These are phyloP conservation scores for Scolopax mira DNA, from an alignment of 2,113 vertebrate genomes.

Conservation along the genomic window DNA sequence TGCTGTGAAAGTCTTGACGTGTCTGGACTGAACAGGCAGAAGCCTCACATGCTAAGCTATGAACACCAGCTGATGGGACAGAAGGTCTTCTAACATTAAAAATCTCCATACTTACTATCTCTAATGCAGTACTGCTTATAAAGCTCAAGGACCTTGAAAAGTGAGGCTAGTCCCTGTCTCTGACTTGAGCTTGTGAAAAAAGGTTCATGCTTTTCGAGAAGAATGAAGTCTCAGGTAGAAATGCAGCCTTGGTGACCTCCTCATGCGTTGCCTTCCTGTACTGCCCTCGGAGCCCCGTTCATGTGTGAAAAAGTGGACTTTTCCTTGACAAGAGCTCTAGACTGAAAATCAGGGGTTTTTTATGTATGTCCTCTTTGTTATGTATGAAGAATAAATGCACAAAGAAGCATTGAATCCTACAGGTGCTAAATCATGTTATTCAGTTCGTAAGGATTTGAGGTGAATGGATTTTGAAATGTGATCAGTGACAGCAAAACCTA, in stretches of 20 bases:
- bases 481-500: neutral
- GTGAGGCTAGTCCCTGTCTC: neutral
- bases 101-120: neutral
- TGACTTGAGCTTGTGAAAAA: neutral
- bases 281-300: rapidly evolving
- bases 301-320: neutral
- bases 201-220: neutral
- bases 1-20: neutral
- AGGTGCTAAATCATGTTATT: neutral
- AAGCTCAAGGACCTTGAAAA: neutral
- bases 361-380: neutral
- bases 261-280: neutral
- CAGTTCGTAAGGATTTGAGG: neutral
- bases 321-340: neutral
- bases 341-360: rapidly evolving
- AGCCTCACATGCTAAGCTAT: neutral
- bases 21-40: neutral
- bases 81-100: neutral
- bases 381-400: neutral
- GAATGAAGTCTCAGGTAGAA: neutral
- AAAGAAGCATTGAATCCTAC: neutral
- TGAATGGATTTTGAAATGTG: neutral
- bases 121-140: neutral
- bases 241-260: neutral
- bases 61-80: neutral